Conservation (phyloP, 2,113 vertebrate genomes). For the Aix galericulata region DNA sequence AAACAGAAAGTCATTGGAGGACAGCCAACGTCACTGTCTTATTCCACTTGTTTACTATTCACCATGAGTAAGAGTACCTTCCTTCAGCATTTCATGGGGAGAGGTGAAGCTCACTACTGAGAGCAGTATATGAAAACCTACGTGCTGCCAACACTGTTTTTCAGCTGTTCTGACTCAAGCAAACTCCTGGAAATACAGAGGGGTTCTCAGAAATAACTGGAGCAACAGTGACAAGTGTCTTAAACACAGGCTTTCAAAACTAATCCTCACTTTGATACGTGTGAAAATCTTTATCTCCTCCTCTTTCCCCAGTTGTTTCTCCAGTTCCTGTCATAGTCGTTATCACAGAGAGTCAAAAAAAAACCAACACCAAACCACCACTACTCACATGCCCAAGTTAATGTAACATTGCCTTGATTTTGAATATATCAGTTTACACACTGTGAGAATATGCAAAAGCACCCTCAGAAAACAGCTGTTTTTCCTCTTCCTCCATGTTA, state of each 20-base stretch:
- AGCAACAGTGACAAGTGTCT: not conserved
- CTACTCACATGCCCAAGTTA: not conserved
- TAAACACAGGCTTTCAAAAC: not conserved
- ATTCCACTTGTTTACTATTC: not conserved
- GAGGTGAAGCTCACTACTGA: not conserved
- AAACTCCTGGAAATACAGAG: not conserved
- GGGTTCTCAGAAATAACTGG: not conserved
- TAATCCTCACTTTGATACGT: not conserved
- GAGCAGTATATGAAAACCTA: not conserved
- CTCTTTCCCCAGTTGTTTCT: not conserved
- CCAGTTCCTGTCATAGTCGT: not conserved
- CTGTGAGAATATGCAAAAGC: not conserved
- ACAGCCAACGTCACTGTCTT: not conserved
- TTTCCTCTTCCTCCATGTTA: not conserved
- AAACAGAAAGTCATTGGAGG: not conserved
- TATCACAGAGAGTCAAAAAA: not conserved
- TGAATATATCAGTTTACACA: not conserved
- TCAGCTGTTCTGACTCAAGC: not conserved
- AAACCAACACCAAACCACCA: too few species aligned
- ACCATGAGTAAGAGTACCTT: not conserved
- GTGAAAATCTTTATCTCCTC: not conserved
- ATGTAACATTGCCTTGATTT: not conserved
- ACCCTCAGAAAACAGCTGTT: not conserved
- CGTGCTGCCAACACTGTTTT: not conserved
- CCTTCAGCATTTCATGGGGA: rapidly evolving